These are phyloP conservation scores for Ascidia mentula DNA, from an alignment of 23 tunicate species.

Conservation along the genomic window DNA sequence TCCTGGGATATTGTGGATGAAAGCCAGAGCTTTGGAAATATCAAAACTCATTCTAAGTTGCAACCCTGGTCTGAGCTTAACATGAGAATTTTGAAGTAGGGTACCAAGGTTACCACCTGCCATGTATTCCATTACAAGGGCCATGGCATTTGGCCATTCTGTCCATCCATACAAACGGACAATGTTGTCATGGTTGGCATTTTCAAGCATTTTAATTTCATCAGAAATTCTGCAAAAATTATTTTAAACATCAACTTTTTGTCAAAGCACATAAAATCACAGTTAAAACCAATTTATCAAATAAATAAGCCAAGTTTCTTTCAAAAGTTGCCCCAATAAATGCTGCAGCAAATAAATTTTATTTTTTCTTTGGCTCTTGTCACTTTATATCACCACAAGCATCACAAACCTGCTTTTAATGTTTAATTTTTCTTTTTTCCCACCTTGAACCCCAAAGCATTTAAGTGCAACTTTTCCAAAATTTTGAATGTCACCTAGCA, in stretches of 20 bases:
- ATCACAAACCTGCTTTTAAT: not conserved
- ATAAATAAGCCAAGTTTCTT: too few species aligned
- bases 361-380: too few species aligned
- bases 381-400: too few species aligned
- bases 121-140: not conserved
- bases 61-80: not conserved
- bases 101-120: not conserved
- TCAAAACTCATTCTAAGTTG: not conserved
- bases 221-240: not conserved
- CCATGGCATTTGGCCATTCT: conserved; percentile 13
- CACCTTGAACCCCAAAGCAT: not conserved
- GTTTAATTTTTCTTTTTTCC: not conserved
- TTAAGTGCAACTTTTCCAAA: not conserved
- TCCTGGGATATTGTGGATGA: not conserved
- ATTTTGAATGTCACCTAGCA: not conserved
- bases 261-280: not conserved
- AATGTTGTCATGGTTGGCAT: not conserved
- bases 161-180: conserved; percentile 11
- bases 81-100: not conserved
- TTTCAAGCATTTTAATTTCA: not conserved
- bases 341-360: too few species aligned
- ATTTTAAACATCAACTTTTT: too few species aligned
- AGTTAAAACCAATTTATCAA: not conserved
- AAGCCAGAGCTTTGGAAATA: not conserved
- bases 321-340: too few species aligned